Percentiles rank a stretch among this genome's conserved stretches.
Conservation (phyloP, 2,113 vertebrate species). For the Eidolon helvum region DNA sequence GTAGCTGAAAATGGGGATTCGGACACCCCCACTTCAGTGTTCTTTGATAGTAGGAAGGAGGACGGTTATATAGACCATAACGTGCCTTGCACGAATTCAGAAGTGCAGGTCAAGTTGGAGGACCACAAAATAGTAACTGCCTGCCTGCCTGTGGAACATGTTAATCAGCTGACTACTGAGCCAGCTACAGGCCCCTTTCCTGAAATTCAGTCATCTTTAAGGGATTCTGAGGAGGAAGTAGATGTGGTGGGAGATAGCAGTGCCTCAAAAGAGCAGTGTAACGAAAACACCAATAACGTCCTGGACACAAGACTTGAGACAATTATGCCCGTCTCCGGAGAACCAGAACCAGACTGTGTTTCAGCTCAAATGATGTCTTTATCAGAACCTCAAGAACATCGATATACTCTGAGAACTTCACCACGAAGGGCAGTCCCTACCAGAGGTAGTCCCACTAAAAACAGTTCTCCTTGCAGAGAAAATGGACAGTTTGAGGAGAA, state of each 20-base stretch:
- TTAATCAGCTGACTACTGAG: conserved; percentile 78
- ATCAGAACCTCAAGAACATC: conserved; percentile 95
- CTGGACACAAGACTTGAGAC: conserved; percentile 71
- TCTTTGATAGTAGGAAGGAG: conserved; percentile 91
- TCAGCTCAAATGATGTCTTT: conserved; percentile 85
- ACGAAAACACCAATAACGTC: conserved; percentile 71
- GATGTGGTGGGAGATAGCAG: conserved; percentile 92
- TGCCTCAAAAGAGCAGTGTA: conserved; percentile 88
- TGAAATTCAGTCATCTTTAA: conserved; percentile 89
- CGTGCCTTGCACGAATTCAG: conserved; percentile 97
- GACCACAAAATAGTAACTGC: conserved; percentile 85
- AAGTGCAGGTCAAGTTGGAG: conserved; percentile 87
- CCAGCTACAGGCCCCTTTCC: conserved; percentile 85
- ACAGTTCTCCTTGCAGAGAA: conserved; percentile 90
- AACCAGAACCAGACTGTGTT: conserved; percentile 87
- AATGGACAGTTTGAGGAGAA: conserved; percentile 91
- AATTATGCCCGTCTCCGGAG: conserved; percentile 88
- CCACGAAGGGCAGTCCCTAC: conserved; percentile 89
- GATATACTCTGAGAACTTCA: conserved; percentile 96
- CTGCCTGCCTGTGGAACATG: conserved; percentile 81
- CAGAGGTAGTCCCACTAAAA: conserved; percentile 90
- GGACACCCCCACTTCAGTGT: conserved; percentile 81
- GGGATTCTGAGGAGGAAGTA: conserved; percentile 93
- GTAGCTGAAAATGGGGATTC: conserved; percentile 86
- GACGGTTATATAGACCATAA: conserved; percentile 89